Evolutionary conservation across 53 echinoderm and acorn worm genomes (phyloP).

Genomic region (Apostichopus leukothele): DNA sequence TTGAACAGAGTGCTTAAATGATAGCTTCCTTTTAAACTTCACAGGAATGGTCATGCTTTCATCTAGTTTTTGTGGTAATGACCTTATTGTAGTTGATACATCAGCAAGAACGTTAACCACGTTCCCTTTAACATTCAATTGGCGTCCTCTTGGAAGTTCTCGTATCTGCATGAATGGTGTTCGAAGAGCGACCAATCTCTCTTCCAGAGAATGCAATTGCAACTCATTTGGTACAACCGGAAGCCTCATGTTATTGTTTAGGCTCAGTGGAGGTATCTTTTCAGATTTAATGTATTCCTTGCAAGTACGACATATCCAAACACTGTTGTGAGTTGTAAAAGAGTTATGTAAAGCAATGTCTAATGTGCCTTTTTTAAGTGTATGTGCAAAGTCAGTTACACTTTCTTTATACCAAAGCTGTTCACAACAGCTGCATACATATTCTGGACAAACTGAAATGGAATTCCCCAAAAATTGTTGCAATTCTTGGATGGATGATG

Average conservation of each 20-base stretch:
- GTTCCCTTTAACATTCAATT: slow-evolving; percentile 45
- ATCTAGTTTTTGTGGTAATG: slow-evolving; percentile 38
- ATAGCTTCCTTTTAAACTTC: slow-evolving; percentile 58
- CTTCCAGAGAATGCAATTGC: slow-evolving; percentile 39
- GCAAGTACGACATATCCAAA: slow-evolving; percentile 51
- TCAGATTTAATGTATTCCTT: neutral
- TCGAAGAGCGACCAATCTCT: slow-evolving; percentile 48
- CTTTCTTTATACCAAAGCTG: slow-evolving; percentile 57
- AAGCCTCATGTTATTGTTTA: slow-evolving; percentile 43
- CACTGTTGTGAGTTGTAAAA: neutral
- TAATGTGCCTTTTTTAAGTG: neutral
- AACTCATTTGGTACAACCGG: slow-evolving; percentile 45
- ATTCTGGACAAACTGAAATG: slow-evolving; percentile 38
- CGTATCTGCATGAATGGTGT: slow-evolving; percentile 55
- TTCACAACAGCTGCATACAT: slow-evolving; percentile 50
- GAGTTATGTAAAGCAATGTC: neutral
- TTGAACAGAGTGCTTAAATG: slow-evolving; percentile 38
- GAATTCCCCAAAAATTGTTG: neutral
- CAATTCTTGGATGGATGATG: too few species aligned
- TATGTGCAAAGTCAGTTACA: neutral
- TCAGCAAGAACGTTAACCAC: slow-evolving; percentile 53
- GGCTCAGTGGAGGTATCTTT: slow-evolving; percentile 38
- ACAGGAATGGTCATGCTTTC: slow-evolving; percentile 49
- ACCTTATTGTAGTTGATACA: slow-evolving; percentile 14
- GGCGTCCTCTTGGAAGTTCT: slow-evolving; percentile 52